Conservation (phyloP, 1,140 invertebrate species). For the Campoletis sonorensis region DNA sequence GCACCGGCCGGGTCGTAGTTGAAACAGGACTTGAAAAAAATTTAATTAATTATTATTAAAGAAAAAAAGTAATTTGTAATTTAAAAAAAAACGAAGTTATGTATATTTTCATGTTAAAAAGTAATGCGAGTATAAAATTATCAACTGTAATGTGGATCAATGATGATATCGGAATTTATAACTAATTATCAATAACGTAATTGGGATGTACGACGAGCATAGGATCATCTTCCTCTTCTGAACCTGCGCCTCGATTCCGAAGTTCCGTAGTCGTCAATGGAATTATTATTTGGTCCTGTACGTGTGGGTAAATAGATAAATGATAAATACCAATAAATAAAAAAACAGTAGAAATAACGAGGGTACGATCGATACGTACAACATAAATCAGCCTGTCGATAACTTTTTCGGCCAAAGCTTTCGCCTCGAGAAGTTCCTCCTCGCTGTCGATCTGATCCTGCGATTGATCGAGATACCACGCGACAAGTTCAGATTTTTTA, state of each 20-base stretch:
- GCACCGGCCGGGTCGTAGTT: too few relatives aligned
- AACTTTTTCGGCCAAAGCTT: conserved; percentile 95
- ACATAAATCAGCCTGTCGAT: conserved; percentile 95
- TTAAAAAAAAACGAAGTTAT: conserved; percentile 15
- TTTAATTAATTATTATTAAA: too few relatives aligned
- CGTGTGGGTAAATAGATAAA: conserved; percentile 59
- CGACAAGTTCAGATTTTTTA: conserved; percentile 89
- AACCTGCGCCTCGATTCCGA: conserved; percentile 74
- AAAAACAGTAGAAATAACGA: too few relatives aligned
- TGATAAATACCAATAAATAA: neutral
- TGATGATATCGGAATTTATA: conserved; percentile 46
- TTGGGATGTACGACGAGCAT: conserved; percentile 97
- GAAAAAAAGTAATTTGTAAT: neutral
- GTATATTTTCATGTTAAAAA: neutral
- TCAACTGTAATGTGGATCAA: conserved; percentile 24
- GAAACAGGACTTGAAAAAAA: too few relatives aligned
- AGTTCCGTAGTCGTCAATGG: conserved; percentile 85
- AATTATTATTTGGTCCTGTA: conserved; percentile 93
- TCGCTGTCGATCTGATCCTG: conserved; percentile 93
- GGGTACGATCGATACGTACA: conserved; percentile 77
- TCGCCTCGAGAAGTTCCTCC: conserved; percentile 92
- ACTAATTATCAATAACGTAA: conserved; percentile 85
- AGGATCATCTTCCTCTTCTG: conserved; percentile 87
- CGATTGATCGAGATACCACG: conserved; percentile 96
- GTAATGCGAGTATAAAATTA: conserved; percentile 28